A percentile compares a stretch with the other conserved stretches of the same genome.
These are phyloP conservation scores for Carettochelys insculpta DNA, from an alignment of 2,113 vertebrate genomes.

Conservation along the genomic window DNA sequence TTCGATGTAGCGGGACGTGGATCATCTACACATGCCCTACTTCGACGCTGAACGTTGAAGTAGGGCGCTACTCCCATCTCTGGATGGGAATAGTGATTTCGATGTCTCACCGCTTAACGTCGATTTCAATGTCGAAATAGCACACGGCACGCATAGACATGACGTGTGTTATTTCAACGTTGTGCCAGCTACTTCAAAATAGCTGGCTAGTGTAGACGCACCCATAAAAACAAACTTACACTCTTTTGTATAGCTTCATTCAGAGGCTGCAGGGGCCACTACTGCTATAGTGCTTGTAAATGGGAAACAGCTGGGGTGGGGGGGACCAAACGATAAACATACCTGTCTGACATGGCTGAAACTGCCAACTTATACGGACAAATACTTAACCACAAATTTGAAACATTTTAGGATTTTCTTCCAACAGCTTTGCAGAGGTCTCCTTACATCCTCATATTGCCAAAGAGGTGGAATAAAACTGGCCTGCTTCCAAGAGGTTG, in stretches of 20 bases:
- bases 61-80: no score
- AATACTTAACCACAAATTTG: background rate
- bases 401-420: background rate
- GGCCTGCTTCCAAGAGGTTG: background rate
- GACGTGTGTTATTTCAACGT: no score
- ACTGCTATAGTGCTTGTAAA: background rate
- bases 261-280: background rate
- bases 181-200: no score
- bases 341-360: background rate
- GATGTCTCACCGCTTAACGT: no score
- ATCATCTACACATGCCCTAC: no score
- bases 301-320: background rate
- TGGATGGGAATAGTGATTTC: no score
- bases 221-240: background rate
- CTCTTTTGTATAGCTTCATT: background rate
- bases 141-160: no score
- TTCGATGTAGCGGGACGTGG: no score
- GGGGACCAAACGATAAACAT: background rate
- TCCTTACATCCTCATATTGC: background rate
- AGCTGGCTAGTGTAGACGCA: no score
- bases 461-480: background rate
- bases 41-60: no score
- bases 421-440: background rate
- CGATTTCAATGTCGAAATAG: no score
- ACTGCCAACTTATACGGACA: background rate